phyloP scores from a whole-genome alignment of 2,888 invertebrate genomes.

The Belgica antarctica region DNA sequence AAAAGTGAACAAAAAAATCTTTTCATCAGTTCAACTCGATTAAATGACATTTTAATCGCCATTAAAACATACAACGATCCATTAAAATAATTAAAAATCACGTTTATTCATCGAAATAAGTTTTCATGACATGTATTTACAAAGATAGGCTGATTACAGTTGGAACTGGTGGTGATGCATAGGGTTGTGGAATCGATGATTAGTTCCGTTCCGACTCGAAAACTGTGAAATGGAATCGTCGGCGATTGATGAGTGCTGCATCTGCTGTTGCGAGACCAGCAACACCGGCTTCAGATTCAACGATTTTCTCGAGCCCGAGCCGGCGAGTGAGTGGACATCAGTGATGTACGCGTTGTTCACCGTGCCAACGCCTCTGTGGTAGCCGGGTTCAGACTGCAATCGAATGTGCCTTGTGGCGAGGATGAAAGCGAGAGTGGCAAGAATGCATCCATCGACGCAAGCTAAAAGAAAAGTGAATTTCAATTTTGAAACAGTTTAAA shows the following conservation, averaged over 20 bases:
- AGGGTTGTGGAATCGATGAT: constrained; percentile 65
- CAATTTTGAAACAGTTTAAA: too few species aligned
- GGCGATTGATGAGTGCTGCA: constrained; percentile 58
- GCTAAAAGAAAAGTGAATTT: constrained; percentile 49
- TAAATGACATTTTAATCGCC: background rate
- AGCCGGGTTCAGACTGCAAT: constrained; percentile 75
- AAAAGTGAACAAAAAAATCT: background rate
- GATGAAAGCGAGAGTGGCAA: constrained; percentile 88
- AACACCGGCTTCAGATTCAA: constrained; percentile 83
- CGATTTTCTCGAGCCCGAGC: constrained; percentile 74
- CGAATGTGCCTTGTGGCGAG: constrained; percentile 85
- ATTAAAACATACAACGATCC: background rate
- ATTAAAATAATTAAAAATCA: constrained; percentile 10
- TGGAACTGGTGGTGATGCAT: constrained; percentile 59
- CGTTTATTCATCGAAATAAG: background rate
- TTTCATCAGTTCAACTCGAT: background rate
- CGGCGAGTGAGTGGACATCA: constrained; percentile 79
- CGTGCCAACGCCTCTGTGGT: constrained; percentile 68
- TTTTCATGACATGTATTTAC: constrained; percentile 19
- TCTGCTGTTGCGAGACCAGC: constrained; percentile 57
- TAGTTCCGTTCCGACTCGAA: constrained; percentile 63
- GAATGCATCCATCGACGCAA: constrained; percentile 78
- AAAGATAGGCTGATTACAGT: constrained; percentile 52
- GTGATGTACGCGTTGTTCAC: constrained; percentile 84
- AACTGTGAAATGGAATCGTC: constrained; percentile 78